phyloP scores from a whole-genome alignment of 2,888 invertebrate genomes.

The Drosophila buzzatii region DNA sequence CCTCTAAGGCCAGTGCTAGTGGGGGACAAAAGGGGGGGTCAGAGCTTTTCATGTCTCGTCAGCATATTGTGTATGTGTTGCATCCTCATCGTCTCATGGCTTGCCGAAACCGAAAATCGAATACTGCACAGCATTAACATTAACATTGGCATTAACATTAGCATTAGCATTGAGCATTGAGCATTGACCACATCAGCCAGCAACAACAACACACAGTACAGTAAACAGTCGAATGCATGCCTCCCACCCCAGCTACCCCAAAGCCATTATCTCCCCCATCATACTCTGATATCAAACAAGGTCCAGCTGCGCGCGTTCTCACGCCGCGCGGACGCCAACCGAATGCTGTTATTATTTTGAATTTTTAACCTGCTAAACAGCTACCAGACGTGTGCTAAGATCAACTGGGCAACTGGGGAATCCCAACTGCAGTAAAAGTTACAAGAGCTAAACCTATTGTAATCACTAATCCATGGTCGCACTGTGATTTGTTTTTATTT shows the following conservation, averaged over 20 bases:
- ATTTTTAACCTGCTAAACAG: constrained; percentile 70
- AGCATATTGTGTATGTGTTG: constrained; percentile 59
- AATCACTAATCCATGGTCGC: constrained; percentile 43
- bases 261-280: constrained; percentile 21
- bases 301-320: constrained; percentile 29
- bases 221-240: constrained; percentile 42
- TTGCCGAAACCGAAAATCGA: constrained; percentile 24
- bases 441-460: constrained; percentile 15
- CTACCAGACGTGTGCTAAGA: constrained; percentile 29
- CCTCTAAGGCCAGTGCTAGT: not conserved
- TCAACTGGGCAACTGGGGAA: constrained; percentile 17
- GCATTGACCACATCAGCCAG: constrained; percentile 12
- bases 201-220: constrained; percentile 18
- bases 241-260: constrained; percentile 16
- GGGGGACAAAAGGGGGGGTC: constrained; percentile 6
- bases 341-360: constrained; percentile 82
- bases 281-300: constrained; percentile 18
- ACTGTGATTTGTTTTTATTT: constrained; percentile 39
- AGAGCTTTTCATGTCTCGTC: constrained; percentile 48
- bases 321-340: constrained; percentile 19
- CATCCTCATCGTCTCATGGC: constrained; percentile 69
- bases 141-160: constrained; percentile 29
- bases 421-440: constrained; percentile 20
- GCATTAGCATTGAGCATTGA: not conserved
- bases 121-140: constrained; percentile 39